Percentiles rank a stretch among this genome's conserved stretches.
Evolutionary conservation across 2,888 invertebrate species (phyloP).

Genomic region (Slavum lentiscoides): DNA sequence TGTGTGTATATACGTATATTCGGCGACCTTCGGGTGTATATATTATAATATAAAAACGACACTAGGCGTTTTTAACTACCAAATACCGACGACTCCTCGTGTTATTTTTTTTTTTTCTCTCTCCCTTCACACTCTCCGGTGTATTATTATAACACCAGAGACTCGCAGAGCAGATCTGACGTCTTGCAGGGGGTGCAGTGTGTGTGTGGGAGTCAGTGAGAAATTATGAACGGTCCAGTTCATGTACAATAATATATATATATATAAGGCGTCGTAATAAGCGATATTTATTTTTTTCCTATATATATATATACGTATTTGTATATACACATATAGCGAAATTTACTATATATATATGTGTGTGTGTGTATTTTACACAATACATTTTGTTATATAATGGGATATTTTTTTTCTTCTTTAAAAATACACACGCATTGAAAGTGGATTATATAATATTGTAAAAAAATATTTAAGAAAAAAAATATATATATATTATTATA

Average conservation of each 20-base stretch:
- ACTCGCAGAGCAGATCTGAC: neutral
- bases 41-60: conserved; percentile 46
- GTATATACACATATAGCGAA: neutral
- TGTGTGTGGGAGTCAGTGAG: neutral
- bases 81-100: conserved; percentile 48
- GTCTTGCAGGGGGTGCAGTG: neutral
- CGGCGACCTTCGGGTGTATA: conserved; percentile 38
- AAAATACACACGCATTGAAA: neutral
- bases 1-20: conserved; percentile 14
- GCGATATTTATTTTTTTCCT: conserved; percentile 7
- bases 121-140: neutral
- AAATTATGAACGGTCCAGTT: conserved; percentile 35
- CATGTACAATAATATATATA: too few relatives aligned
- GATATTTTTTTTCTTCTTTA: neutral
- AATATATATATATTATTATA: too few relatives aligned
- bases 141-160: neutral
- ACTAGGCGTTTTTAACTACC: conserved; percentile 40
- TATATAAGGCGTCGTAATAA: neutral
- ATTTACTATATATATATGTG: neutral
- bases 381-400: neutral
- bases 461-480: too few relatives aligned
- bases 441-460: neutral
- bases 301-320: neutral
- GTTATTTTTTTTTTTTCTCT: conserved; percentile 26
- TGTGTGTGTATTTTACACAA: too few relatives aligned